phyloP scores from a whole-genome alignment of 2,888 invertebrate genomes.

The Invenusta paracnida region DNA sequence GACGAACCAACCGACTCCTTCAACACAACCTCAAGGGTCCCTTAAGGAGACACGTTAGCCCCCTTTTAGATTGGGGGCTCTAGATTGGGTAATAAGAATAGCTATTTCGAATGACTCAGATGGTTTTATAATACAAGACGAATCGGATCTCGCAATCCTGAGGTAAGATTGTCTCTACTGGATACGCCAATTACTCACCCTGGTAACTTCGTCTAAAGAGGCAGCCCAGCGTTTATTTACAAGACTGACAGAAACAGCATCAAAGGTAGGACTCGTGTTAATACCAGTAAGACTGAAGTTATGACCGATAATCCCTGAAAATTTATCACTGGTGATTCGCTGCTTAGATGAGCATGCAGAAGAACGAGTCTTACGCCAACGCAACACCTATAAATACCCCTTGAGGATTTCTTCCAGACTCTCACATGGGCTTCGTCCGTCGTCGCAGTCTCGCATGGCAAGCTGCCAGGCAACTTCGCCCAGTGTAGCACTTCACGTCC shows the following conservation, averaged over 20 bases:
- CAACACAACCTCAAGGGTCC: not conserved
- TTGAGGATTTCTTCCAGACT: too few species aligned
- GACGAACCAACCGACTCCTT: not conserved
- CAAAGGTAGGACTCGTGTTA: not conserved
- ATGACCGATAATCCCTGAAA: too few species aligned
- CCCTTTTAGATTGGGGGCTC: not conserved
- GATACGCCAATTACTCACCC: not conserved
- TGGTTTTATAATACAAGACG: not conserved
- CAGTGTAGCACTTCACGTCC: too few species aligned
- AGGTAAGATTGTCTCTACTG: not conserved
- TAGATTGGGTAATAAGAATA: not conserved
- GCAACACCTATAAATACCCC: too few species aligned
- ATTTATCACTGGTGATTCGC: too few species aligned
- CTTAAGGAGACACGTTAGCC: not conserved
- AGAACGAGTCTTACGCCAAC: too few species aligned
- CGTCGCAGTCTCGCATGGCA: too few species aligned
- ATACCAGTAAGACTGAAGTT: not conserved
- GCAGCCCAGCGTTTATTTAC: not conserved
- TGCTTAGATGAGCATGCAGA: too few species aligned
- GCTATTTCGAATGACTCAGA: not conserved
- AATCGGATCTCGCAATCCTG: not conserved
- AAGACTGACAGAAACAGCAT: not conserved
- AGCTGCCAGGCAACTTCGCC: too few species aligned
- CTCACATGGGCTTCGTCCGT: too few species aligned
- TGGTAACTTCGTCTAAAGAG: not conserved